Percentiles rank a stretch among this genome's conserved stretches.
Conservation (phyloP, 2,888 invertebrate genomes). For the Ceratothoa steindachneri region DNA sequence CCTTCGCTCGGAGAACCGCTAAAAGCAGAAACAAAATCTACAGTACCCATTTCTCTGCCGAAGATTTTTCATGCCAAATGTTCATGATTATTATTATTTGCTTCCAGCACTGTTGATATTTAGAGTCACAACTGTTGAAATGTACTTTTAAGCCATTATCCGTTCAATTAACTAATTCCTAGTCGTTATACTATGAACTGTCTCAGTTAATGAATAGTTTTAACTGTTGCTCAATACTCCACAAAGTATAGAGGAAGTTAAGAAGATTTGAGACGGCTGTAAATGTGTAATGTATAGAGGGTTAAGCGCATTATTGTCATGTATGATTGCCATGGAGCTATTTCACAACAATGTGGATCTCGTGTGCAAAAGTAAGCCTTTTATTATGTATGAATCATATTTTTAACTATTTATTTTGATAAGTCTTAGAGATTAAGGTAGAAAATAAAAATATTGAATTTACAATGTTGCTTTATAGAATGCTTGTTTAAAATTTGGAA, state of each 20-base stretch:
- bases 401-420: not conserved
- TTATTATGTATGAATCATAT: not conserved
- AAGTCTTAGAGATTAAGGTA: not conserved
- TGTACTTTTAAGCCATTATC: not conserved
- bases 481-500: not conserved
- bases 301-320: not conserved
- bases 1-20: too few relatives aligned
- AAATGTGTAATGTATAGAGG: not conserved
- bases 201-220: not conserved
- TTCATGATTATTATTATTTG: not conserved
- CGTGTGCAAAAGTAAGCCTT: not conserved
- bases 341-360: not conserved
- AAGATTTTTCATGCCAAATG: not conserved
- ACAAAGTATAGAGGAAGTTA: not conserved
- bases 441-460: not conserved
- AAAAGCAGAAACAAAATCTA: too few relatives aligned
- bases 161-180: constrained; percentile 7
- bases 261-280: not conserved
- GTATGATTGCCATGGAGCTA: not conserved
- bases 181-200: constrained; percentile 2
- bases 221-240: not conserved
- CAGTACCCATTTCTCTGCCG: too few relatives aligned
- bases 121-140: constrained; percentile 6
- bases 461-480: not conserved
- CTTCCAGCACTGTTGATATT: constrained; percentile 8